A percentile compares a stretch with the other conserved stretches of the same genome.
phyloP scores from a whole-genome alignment of 2,888 invertebrate species.

The Synergus umbraculus region DNA sequence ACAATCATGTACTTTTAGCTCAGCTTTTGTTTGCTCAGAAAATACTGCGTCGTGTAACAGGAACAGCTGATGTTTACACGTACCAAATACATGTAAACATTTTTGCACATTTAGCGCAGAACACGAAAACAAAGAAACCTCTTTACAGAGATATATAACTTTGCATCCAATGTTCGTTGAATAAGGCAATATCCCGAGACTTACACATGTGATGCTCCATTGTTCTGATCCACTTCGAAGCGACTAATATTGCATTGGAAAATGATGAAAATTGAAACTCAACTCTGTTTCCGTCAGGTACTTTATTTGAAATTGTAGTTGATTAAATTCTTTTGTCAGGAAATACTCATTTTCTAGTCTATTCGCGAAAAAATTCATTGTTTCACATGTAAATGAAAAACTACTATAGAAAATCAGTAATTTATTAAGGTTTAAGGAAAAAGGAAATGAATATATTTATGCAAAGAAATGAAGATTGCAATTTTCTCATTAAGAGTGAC shows the following conservation, averaged over 20 bases:
- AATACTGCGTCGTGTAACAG: conserved; percentile 1
- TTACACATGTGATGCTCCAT: not conserved
- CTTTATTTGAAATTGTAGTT: not conserved
- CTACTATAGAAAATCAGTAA: not conserved
- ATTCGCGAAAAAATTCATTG: not conserved
- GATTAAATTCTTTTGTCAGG: not conserved
- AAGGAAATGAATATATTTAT: not conserved
- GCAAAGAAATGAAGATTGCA: not conserved
- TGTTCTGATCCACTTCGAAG: not conserved
- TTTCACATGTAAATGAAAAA: not conserved
- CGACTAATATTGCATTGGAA: not conserved
- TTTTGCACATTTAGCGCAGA: not conserved
- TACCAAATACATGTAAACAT: not conserved
- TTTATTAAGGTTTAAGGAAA: not conserved
- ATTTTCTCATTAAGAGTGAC: not conserved
- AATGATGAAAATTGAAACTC: not conserved
- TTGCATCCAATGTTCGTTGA: not conserved
- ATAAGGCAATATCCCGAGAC: conserved; percentile 4
- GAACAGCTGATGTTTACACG: not conserved
- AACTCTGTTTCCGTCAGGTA: not conserved
- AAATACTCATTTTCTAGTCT: not conserved
- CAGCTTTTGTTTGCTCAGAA: not conserved
- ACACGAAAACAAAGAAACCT: not conserved
- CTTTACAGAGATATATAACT: not conserved
- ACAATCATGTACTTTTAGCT: not conserved